These are phyloP conservation scores for Anas platyrhynchos DNA, from an alignment of 2,113 vertebrate species.

Conservation along the genomic window DNA sequence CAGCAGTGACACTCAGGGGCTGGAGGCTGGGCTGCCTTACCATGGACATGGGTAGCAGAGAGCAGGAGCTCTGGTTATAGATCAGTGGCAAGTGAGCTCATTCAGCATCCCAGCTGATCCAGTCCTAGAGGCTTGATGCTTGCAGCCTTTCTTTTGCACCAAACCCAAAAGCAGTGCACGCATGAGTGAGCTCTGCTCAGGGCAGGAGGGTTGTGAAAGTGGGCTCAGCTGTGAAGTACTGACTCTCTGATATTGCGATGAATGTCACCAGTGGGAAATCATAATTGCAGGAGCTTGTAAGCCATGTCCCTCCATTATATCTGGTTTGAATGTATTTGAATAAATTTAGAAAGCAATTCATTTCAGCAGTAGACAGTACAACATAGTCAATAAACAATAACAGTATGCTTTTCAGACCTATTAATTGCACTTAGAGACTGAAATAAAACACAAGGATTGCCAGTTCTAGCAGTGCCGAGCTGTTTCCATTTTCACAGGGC, in stretches of 20 bases:
- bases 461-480: not conserved
- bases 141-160: not conserved
- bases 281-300: not conserved
- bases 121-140: not conserved
- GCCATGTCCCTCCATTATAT: not conserved
- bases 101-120: not conserved
- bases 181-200: not conserved
- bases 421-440: not conserved
- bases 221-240: conserved; percentile 15
- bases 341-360: conserved; percentile 43
- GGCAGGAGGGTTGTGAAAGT: not conserved
- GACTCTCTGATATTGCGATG: not conserved
- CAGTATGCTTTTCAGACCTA: not conserved
- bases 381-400: conserved; percentile 6
- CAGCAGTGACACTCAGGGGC: rapidly evolving
- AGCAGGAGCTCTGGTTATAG: not conserved
- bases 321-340: conserved; percentile 41
- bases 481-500: not conserved
- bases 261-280: conserved; percentile 20
- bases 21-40: not conserved
- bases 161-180: not conserved
- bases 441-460: not conserved
- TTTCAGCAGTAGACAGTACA: conserved; percentile 5
- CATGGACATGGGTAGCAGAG: not conserved
- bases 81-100: not conserved